Conservation (phyloP, 2,797 vertebrate species). For the Erethizon dorsatum region DNA sequence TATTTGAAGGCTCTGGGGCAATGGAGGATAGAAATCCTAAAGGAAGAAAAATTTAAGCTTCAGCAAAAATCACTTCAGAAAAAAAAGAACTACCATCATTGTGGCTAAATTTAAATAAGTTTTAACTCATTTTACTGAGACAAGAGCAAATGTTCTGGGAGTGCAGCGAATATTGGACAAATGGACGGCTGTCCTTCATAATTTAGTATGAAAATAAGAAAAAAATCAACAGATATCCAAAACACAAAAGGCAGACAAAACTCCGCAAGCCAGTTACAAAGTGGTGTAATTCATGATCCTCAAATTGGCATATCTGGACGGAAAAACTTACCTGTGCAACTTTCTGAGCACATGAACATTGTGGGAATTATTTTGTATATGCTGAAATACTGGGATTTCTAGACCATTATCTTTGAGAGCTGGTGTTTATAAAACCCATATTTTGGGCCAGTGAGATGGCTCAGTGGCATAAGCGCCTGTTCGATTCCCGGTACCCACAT, state of each 20-base stretch:
- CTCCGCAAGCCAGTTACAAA: neutral
- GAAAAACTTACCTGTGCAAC: neutral
- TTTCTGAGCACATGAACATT: slow-evolving; percentile 13
- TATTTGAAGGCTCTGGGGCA: neutral
- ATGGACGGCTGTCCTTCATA: neutral
- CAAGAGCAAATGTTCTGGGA: neutral
- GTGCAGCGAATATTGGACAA: neutral
- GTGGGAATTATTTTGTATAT: slow-evolving; percentile 48
- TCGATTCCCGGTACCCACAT: no score
- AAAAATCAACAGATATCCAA: slow-evolving; percentile 5
- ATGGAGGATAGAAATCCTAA: slow-evolving; percentile 26
- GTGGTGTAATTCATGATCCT: neutral
- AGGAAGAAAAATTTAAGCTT: slow-evolving; percentile 13
- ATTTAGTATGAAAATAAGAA: neutral
- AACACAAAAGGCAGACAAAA: neutral
- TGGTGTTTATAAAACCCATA: neutral
- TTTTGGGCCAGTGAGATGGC: no score
- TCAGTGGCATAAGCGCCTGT: no score
- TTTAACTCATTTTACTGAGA: slow-evolving; percentile 36
- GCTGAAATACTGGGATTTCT: neutral
- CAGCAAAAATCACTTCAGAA: slow-evolving; percentile 33
- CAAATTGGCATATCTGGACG: neutral
- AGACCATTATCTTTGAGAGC: neutral
- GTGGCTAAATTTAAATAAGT: neutral
- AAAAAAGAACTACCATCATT: neutral